Evolutionary conservation across 2,113 vertebrate species (phyloP).

Genomic region (Puma concolor): DNA sequence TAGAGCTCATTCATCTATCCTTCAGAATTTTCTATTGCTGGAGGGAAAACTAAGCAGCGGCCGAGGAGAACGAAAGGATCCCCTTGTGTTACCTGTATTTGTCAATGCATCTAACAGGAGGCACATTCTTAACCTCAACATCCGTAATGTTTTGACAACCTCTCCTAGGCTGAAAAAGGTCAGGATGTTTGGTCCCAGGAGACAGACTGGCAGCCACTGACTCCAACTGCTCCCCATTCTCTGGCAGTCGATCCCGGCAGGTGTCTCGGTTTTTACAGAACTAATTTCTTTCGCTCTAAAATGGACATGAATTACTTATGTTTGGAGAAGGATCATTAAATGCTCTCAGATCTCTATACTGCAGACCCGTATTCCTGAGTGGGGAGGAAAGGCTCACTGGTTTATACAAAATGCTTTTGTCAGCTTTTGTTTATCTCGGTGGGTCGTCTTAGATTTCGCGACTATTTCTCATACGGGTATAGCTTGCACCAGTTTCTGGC

Average conservation of each 20-base stretch:
- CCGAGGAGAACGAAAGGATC: not conserved
- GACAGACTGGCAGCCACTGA: not conserved
- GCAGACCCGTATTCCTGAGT: constrained; percentile 15
- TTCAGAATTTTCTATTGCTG: not conserved
- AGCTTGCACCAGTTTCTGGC: constrained; percentile 20
- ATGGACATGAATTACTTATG: not conserved
- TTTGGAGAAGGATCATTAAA: constrained; percentile 24
- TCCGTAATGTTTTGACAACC: not conserved
- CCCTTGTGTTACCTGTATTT: not conserved
- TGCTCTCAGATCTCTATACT: not conserved
- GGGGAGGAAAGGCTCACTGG: constrained; percentile 1
- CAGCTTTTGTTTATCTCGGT: constrained; percentile 8
- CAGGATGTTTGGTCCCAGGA: not conserved
- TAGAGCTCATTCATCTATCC: not conserved
- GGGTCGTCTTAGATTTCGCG: not conserved
- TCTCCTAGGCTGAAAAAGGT: not conserved
- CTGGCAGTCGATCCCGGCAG: not conserved
- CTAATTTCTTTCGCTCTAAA: not conserved
- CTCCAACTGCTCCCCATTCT: not conserved
- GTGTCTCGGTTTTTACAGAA: constrained; percentile 18
- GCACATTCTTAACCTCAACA: not conserved
- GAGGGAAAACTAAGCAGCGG: not conserved
- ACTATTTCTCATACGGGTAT: not conserved
- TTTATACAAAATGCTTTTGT: not conserved
- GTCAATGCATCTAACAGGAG: not conserved